Base-by-base conservation (phyloP, 2,888 invertebrate genomes). In the Synanthedon vespiformis region DNA sequence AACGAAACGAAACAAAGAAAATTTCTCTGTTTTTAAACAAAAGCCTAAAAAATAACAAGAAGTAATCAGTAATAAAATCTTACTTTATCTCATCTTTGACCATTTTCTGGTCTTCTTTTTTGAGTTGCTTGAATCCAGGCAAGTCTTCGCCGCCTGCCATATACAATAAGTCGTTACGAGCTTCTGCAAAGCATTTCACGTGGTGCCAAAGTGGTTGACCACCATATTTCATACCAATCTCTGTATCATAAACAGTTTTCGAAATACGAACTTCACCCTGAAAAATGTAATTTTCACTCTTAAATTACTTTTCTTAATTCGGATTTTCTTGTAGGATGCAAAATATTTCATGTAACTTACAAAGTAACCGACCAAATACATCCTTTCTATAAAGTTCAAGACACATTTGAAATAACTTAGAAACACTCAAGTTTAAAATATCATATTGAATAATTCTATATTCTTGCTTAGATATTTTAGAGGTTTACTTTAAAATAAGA, bases 131-230 rank as follows among this genome's bases (percentile, higher is more conserved):
- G 70, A 92, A 94, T 0, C 97, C 97, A n/a, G 94, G 93, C 22
- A 98, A 77, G 63, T 84, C 82, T 55, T 92, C 91, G 0, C 93
- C 96, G 11, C 88, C 82, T 41, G 90, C 93, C 68, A 90, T 91
- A 79, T 92, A 98, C 13, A 91, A 90, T 2, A 97, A 77, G 8
- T 93, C 92, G 16, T 89, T 88, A 44, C 96, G 89, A 1, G 77
- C 64, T 67, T 94, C 92, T 0, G 90, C 92, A 83, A 98, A 98
- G 72, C 98, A 98, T 55, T 94, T 93, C 2, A 96, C 77, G 79
- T 98, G 98, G 76, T 98, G 93, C 98, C 98, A 98, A 52, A 92
- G 84, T 54, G 95, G 92, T 65, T 93, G 90, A 0, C 96, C 96
- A 0, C 96, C 96, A 76, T 91, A 95, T 72, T 92, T 92, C 66